phyloP scores from a whole-genome alignment of 2,113 vertebrate species.

The Crotophaga sulcirostris region DNA sequence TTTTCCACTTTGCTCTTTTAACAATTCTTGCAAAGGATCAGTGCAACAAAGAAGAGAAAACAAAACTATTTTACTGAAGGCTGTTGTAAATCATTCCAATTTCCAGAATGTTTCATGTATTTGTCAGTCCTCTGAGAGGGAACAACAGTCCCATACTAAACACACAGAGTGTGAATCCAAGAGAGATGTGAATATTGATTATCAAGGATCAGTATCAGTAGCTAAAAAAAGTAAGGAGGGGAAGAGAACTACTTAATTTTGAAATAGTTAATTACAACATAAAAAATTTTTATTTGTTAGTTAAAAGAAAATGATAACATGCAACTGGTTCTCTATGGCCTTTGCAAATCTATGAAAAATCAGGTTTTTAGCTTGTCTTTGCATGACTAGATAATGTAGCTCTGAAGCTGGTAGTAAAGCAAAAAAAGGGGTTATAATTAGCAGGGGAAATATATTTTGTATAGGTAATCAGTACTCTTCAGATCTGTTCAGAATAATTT shows the following conservation, averaged over 20 bases:
- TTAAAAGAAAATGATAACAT: not conserved
- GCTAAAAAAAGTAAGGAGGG: constrained; percentile 16
- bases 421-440: not conserved
- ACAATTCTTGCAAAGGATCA: constrained; percentile 55
- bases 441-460: not conserved
- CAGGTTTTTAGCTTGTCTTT: not conserved
- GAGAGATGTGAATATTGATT: not conserved
- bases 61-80: constrained; percentile 21
- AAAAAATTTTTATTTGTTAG: not conserved
- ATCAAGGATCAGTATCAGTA: constrained; percentile 21
- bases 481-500: not conserved
- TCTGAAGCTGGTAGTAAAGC: not conserved
- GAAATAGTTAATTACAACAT: not conserved
- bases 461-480: not conserved
- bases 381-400: not conserved
- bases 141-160: not conserved
- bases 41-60: constrained; percentile 27
- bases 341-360: not conserved
- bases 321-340: not conserved
- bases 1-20: constrained; percentile 56
- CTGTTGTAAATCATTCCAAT: constrained; percentile 27
- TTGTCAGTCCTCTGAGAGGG: not conserved
- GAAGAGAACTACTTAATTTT: not conserved
- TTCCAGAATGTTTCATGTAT: constrained; percentile 45
- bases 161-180: constrained; percentile 32